Evolutionary conservation across 1,140 invertebrate genomes (phyloP).

Genomic region (Charaxes varanes): DNA sequence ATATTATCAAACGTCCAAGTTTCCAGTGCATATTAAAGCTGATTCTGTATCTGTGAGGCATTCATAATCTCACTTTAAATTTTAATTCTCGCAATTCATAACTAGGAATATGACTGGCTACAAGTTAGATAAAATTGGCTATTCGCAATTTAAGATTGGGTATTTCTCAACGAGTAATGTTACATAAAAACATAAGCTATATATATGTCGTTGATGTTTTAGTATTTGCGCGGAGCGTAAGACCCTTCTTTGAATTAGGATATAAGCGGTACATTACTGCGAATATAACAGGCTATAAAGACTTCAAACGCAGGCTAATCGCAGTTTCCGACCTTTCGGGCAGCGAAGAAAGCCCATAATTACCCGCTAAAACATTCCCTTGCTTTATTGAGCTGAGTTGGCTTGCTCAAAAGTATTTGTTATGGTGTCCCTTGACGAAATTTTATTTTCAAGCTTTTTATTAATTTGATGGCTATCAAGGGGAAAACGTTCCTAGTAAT

Average conservation of each 20-base stretch:
- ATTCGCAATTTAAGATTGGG: no score
- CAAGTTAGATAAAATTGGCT: no score
- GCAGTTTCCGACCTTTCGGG: conserved; percentile 63
- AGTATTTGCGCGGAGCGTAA: conserved; percentile 36
- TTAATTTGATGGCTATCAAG: no score
- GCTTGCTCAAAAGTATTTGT: conserved; percentile 3
- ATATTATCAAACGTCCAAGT: no score
- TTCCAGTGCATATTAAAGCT: no score
- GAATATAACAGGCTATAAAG: conserved; percentile 66
- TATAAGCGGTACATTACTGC: conserved; percentile 61
- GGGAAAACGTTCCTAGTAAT: no score
- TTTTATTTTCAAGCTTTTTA: neutral
- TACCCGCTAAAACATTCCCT: conserved; percentile 40
- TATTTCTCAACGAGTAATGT: no score
- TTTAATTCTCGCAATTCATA: no score
- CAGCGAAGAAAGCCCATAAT: conserved; percentile 44
- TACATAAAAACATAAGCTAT: no score
- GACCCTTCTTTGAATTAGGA: conserved; percentile 59
- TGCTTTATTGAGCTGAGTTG: conserved; percentile 36
- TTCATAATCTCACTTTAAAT: no score
- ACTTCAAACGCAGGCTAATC: conserved; percentile 69
- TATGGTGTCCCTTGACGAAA: neutral
- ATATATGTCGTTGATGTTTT: conserved; percentile 28
- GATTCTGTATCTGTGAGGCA: no score
- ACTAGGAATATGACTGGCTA: no score